Evolutionary conservation across 2,888 invertebrate genomes (phyloP), one percentile per base, ranked within the genome.

Genomic region (Rhingia campestris): DNA sequence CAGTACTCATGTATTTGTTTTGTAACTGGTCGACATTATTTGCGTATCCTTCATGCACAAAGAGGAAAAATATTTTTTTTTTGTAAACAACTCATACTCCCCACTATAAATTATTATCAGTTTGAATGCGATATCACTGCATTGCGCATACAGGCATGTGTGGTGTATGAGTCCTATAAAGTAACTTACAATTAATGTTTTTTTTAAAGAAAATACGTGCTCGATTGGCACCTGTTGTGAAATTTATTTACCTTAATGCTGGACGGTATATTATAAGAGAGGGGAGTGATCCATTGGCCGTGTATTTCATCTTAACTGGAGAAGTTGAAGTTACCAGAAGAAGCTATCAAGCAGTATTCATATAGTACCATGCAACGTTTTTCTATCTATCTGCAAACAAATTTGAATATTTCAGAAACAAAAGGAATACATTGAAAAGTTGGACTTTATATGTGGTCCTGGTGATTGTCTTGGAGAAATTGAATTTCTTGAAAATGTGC

Each of bases 261-360:
- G 93, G 92, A 0, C 92, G 94, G 1, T 91, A 92, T 0, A 93
- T 96, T 54, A 93, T 95, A 0, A 93, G 93, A 9, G 93, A 95
- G 88, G 93, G 93, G 9, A 93, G 94, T 70, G 90, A 91, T 3
- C 93, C 95, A 0, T 91, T 92, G 70, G 93, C 93, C 0, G 88
- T 95, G 56, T 95, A 94, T 89, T 95, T 94, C 89, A 92, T 96
- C 56, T 90, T 95, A 4, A 92, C 92, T 0, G 96, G 96, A 3
- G 93, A 93, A 88, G 91, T 93, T 9, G 87, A 88, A 39, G 86
- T 89, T 51, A 87, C 87, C 0, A 87, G 79, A 33, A 75, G 81
- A 7, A 4, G 3, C 9, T 12, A 49, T 37, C 33, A 6, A n/a
- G 6, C 12, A 4, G 5, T 43, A 6, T 2, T 4, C 12, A 6